Evolutionary conservation across 2,888 invertebrate species (phyloP).

Genomic region (Osmoderma eremita): DNA sequence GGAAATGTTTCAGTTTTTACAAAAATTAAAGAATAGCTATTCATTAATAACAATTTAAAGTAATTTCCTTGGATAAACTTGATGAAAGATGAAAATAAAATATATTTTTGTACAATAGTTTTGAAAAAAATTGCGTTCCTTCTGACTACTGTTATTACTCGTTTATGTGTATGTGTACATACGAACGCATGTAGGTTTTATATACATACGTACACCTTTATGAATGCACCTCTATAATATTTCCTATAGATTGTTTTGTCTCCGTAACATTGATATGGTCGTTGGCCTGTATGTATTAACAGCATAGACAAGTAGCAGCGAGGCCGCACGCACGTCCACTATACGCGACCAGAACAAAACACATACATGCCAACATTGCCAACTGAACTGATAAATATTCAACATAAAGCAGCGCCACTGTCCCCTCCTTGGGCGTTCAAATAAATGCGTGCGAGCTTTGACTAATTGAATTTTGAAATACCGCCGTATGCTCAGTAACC

Average conservation of each 20-base stretch:
- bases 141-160: no score
- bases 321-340: constrained; percentile 57
- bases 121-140: no score
- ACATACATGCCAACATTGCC: constrained; percentile 45
- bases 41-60: no score
- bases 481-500: constrained; percentile 52
- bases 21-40: no score
- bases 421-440: constrained; percentile 53
- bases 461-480: constrained; percentile 55
- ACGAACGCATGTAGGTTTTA: neutral
- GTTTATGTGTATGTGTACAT: no score
- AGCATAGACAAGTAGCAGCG: constrained; percentile 45
- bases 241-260: constrained; percentile 53
- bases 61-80: no score
- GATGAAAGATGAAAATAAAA: no score
- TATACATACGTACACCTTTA: neutral
- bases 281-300: constrained; percentile 58
- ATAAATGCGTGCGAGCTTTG: constrained; percentile 51
- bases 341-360: constrained; percentile 48
- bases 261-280: constrained; percentile 59
- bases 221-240: constrained; percentile 37
- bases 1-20: no score
- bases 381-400: constrained; percentile 40
- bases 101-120: no score
- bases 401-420: constrained; percentile 51